These are phyloP conservation scores for Fratercula arctica DNA, from an alignment of 2,797 vertebrate genomes.

Conservation along the genomic window DNA sequence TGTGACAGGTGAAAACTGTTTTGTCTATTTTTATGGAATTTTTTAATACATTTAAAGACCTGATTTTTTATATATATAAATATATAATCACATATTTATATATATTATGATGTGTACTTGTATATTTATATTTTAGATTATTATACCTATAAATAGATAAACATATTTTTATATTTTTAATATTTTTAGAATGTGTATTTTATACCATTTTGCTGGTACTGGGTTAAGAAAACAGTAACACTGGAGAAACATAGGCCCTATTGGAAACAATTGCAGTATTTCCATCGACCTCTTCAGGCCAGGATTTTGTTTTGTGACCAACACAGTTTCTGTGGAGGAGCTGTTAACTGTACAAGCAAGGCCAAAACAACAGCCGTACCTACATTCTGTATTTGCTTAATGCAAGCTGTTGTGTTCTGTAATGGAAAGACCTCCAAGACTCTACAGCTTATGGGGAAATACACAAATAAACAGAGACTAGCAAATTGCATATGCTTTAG, in stretches of 20 bases:
- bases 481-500: not conserved
- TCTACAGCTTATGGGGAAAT: not conserved
- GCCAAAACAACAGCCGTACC: not conserved
- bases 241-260: accelerated
- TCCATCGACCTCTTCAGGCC: not conserved
- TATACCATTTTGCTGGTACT: no score
- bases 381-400: not conserved
- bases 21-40: accelerated
- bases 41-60: not conserved
- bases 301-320: not conserved
- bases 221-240: not conserved
- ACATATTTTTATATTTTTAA: not conserved
- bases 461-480: not conserved
- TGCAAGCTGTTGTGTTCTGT: not conserved
- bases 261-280: not conserved
- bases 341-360: not conserved
- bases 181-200: not conserved
- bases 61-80: not conserved
- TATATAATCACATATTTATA: no score
- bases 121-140: no score
- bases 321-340: not conserved
- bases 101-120: no score
- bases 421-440: not conserved
- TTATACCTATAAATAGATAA: no score
- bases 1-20: not conserved